Base-by-base conservation (phyloP, 1,140 invertebrate species). In the Penaeus japonicus region DNA sequence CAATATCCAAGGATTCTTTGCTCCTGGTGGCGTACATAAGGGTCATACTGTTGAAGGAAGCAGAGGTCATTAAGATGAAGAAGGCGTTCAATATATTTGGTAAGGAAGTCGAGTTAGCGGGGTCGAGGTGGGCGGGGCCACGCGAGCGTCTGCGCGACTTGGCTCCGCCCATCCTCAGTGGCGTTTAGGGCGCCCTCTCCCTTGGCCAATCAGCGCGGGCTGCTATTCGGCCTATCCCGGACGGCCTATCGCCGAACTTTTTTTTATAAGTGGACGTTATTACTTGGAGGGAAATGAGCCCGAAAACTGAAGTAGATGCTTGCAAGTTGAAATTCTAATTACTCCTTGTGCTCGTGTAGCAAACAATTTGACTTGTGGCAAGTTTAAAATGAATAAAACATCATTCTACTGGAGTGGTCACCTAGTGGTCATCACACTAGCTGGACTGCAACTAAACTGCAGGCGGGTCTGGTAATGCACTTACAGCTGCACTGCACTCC, bases 41-140 rank as follows among this genome's bases (percentile, higher is more conserved):
- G 87, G 87, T 88, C 87, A 88, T 88, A 88, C 27, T 88, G 84
- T 24, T 77, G 79, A 89, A 85, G 79, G 89, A 89, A 85, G 78
- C 84, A 82, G 78, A 86, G 84, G 89, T 84, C 89, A 89, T 89
- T 89, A 89, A 89, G 84, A 89, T 89, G 89, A 89, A 89, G 89
- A 86, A 89, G 84, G 84, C 84, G 89, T 86, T 89, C 89, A 89
- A 90, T 90, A 87, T 87, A 87, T 90, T 90, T 90, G 81, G 85
- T 84, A 86, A 85, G 81, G 70, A 85, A 81, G 89, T 90, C 85
- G 65, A 84, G 85, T 78, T 84, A 87, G 75, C 80, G 81, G 73
- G 89, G 84, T 84, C 65, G 82, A 57, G 82, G 89, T 84, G 85
- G 84, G 85, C 35, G 85, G 89, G 75, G 89, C 81, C 30, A 32